Evolutionary conservation across 2,888 invertebrate genomes (phyloP), one percentile per base, ranked within the genome.

Genomic region (Ophion ellenae): DNA sequence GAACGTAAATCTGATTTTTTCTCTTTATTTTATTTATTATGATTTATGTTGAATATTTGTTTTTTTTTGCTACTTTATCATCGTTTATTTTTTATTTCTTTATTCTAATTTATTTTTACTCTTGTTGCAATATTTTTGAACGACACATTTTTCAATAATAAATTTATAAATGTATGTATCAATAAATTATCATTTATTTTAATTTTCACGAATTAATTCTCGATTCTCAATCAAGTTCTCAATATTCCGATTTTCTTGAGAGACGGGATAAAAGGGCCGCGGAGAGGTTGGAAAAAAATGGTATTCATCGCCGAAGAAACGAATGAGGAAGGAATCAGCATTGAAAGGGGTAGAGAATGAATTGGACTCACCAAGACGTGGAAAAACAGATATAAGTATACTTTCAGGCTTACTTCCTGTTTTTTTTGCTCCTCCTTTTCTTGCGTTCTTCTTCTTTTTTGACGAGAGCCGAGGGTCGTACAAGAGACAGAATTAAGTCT

Each of bases 401-500:
- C 63, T 81, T 78, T 24, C 47, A 47, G 57, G 77, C 36, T 53
- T 45, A 14, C 7, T 11, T 64, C 6, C 24, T 20, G 53, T 70
- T 66, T 47, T 79, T 63, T 47, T 47, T 24, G 14, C 20, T 2
- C 10, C 24, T 63, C 14, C 28, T 67, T 69, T 67, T 40, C n/a
- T 20, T n/a, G 36, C 0, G 0, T 6, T 40, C n/a, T 6, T 17
- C 28, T 63, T 11, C 28, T 67, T 69, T 67, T 20, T n/a, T 53
- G 40, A 40, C 40, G 61, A 64, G 66, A 76, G 80, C 53, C 36
- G 40, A 64, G 73, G 76, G 57, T 57, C 71, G 47, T 66, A 80
- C 66, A 11, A 73, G 73, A 66, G 75, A 85, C 82, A 61, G 75
- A 85, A 85, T 85, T 78, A 82, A 78, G 85, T 82, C 82, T 71